These are phyloP conservation scores for Sorex maritimensis DNA, from an alignment of 2,797 vertebrate species.

Conservation along the genomic window DNA sequence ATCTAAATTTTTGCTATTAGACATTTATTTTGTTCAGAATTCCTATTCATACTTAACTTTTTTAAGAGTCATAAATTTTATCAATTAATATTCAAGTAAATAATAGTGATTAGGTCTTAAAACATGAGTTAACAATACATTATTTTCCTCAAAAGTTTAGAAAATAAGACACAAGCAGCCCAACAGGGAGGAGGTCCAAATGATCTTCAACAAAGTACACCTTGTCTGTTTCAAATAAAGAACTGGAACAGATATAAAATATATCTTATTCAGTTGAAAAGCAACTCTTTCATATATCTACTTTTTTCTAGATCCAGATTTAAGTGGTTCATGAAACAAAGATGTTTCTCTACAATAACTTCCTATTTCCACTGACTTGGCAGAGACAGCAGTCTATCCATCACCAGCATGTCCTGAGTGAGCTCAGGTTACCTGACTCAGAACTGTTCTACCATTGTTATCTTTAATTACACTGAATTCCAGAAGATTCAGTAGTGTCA, in stretches of 20 bases:
- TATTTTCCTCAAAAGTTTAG: background rate
- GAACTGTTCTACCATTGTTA: too few species aligned
- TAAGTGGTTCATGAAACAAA: constrained; percentile 8
- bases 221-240: constrained; percentile 44
- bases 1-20: constrained; percentile 3
- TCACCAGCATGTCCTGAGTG: background rate
- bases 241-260: constrained; percentile 12
- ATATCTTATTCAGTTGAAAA: background rate
- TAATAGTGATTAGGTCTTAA: constrained; percentile 2
- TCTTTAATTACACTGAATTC: background rate
- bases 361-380: background rate
- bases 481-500: background rate
- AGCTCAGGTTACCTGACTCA: background rate
- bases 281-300: background rate
- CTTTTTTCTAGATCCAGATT: background rate
- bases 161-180: constrained; percentile 14
- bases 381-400: background rate
- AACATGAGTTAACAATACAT: background rate
- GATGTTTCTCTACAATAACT: constrained; percentile 10
- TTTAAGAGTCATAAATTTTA: constrained; percentile 44
- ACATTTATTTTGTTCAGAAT: background rate
- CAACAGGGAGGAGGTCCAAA: background rate
- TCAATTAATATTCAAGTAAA: background rate
- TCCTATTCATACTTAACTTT: too few species aligned
- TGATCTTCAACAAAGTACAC: background rate